phyloP scores from a whole-genome alignment of 2,113 vertebrate genomes.

The Xenotilapia flavipinnis region DNA sequence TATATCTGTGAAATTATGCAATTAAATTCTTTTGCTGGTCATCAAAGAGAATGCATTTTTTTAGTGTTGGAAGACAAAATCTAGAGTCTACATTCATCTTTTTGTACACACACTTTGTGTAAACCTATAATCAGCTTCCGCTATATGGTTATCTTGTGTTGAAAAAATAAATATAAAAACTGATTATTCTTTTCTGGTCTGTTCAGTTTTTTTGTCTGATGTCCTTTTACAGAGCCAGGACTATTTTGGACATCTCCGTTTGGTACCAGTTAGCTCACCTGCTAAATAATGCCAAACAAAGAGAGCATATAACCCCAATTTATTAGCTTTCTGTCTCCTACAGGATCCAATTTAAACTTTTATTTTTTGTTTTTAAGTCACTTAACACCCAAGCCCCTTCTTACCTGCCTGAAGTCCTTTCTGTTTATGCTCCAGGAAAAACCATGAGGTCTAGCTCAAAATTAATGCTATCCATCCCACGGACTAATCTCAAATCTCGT shows the following conservation, averaged over 20 bases:
- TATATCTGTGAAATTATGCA: neutral
- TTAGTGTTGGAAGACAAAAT: neutral
- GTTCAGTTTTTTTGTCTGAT: neutral
- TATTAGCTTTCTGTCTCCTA: neutral
- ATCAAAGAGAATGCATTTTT: neutral
- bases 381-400: neutral
- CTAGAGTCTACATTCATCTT: neutral
- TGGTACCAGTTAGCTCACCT: neutral
- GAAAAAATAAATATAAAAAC: neutral
- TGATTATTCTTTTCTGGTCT: neutral
- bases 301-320: neutral
- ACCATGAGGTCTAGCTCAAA: too few relatives aligned
- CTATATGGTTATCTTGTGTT: neutral
- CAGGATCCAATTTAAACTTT: neutral
- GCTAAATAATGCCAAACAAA: neutral
- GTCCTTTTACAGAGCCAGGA: neutral
- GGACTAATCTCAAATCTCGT: too few relatives aligned
- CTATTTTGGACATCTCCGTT: neutral
- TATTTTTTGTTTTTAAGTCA: neutral
- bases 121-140: neutral
- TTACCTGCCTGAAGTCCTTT: fast-evolving
- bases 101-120: neutral
- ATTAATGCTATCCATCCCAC: too few relatives aligned
- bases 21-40: neutral
- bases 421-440: neutral